Conservation (phyloP, 2,888 invertebrate species). For the Hyalella azteca region DNA sequence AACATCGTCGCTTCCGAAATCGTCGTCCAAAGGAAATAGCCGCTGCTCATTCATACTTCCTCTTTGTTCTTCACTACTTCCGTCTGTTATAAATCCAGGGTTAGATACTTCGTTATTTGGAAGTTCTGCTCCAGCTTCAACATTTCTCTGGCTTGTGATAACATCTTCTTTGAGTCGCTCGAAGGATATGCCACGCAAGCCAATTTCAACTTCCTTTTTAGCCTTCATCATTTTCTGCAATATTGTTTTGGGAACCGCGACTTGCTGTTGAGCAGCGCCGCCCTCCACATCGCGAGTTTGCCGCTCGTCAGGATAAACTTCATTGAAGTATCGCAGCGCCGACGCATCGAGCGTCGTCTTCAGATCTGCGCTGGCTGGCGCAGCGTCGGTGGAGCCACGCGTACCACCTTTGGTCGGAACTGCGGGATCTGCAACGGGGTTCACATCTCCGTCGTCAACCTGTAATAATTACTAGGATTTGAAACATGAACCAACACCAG, state of each 20-base stretch:
- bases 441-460: neutral
- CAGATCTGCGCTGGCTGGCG: neutral
- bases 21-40: neutral
- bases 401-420: neutral
- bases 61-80: neutral
- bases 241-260: neutral
- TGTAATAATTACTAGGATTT: no score
- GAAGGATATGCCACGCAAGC: neutral
- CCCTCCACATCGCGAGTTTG: neutral
- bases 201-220: slow-evolving; percentile 9
- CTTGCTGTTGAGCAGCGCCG: neutral
- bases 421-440: neutral
- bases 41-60: neutral
- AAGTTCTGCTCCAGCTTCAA: neutral
- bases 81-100: neutral
- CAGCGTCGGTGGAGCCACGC: neutral
- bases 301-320: slow-evolving; percentile 14
- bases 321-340: slow-evolving; percentile 9
- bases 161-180: neutral
- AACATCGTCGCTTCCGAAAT: neutral
- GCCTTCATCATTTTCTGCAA: slow-evolving; percentile 2
- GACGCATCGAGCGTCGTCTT: neutral
- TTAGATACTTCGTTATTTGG: neutral
- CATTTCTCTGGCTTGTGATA: neutral
- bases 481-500: no score